Base-by-base conservation (phyloP, 1,140 invertebrate species). In the Scaptomyza montana region DNA sequence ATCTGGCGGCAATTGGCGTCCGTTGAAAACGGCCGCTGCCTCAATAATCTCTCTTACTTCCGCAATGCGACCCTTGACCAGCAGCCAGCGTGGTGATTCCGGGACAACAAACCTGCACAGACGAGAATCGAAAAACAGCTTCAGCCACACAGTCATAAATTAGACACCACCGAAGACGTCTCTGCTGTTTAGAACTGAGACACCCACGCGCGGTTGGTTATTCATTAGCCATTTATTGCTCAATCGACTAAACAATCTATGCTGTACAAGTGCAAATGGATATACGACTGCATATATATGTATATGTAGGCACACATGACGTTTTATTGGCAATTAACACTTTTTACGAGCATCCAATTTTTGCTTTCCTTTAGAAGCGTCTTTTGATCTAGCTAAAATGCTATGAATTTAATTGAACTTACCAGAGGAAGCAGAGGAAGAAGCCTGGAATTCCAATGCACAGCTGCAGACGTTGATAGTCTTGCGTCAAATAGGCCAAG, bases 41-140 rank as follows among this genome's bases (percentile, higher is more conserved):
- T 94, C 91, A 51, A 98, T 91, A 61, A 97, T 95, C 47, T 90
- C 90, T 70, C 95, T 93, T 0, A 96, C 95, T 93, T 96, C 94
- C 49, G 95, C 93, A 3, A 93, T 93, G 72, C 94, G 94, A 51
- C 96, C 96, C 89, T 96, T 94, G 25, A 95, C 95, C 30, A 97
- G 90, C 16, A 97, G 92, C 97, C 97, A 98, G 73, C 96, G 93
- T 9, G 97, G 96, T 3, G 96, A 97, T 94, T 97, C 96, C 2
- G 96, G 96, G 21, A 97, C 92, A 16, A 97, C 93, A 93, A 95
- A 96, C 94, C 94, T 95, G 46, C 46, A 12, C 64, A 30, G 64
- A 78, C 59, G 76, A 75, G 54, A 54, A 36, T 8, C 56, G 21
- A 9, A 45, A 49, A 59, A 36, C 10, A 21, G 57, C 45, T 10